These are phyloP conservation scores for Lamprotornis superbus DNA, from an alignment of 2,113 vertebrate genomes.

Conservation along the genomic window DNA sequence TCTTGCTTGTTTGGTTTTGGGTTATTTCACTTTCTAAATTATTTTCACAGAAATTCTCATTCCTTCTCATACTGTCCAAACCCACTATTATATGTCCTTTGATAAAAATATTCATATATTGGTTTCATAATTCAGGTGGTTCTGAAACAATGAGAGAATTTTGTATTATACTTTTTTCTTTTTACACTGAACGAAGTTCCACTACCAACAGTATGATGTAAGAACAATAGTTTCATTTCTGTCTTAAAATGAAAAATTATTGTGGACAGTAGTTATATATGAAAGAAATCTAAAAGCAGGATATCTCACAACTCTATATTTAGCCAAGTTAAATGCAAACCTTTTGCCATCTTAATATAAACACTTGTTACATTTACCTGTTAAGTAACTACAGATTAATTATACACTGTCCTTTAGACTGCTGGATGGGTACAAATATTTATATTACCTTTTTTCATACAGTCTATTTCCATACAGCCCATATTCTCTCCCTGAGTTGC, in stretches of 20 bases:
- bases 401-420: neutral
- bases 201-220: neutral
- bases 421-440: conserved; percentile 23
- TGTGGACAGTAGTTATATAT: neutral
- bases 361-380: conserved; percentile 7
- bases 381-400: neutral
- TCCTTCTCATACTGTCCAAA: neutral
- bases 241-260: neutral
- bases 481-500: neutral
- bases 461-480: neutral
- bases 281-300: neutral
- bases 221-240: neutral
- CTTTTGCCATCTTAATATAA: conserved; percentile 7
- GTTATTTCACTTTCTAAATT: neutral
- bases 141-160: neutral
- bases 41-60: neutral
- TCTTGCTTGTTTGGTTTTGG: neutral
- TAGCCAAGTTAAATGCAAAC: neutral
- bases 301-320: neutral
- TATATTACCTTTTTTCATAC: neutral
- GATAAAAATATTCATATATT: neutral
- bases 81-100: neutral
- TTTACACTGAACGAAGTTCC: neutral
- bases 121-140: neutral
- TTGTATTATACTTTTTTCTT: neutral